Evolutionary conservation across 2,113 vertebrate species (phyloP).

Genomic region (Spermophilus dauricus): DNA sequence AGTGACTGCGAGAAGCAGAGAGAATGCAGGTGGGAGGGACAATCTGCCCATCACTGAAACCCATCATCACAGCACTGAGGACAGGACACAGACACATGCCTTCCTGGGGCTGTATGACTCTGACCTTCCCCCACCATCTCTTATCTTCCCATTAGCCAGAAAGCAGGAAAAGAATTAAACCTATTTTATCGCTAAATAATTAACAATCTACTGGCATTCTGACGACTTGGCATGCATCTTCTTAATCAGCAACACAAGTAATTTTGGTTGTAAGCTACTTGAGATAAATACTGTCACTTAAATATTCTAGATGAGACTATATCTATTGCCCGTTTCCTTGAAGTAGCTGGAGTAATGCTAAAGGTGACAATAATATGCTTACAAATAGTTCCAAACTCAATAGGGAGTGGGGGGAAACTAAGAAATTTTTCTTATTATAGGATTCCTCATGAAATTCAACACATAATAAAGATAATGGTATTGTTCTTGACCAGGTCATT

Average conservation of each 20-base stretch:
- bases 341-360: not conserved
- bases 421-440: not conserved
- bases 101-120: not conserved
- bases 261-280: slow-evolving; percentile 64
- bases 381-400: not conserved
- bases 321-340: not conserved
- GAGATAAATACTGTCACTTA: slow-evolving; percentile 66
- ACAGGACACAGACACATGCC: not conserved
- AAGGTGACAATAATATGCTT: not conserved
- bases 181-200: slow-evolving; percentile 70
- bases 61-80: not conserved
- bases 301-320: slow-evolving; percentile 12
- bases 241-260: slow-evolving; percentile 60
- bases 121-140: not conserved
- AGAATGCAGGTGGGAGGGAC: not conserved
- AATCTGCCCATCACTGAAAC: not conserved
- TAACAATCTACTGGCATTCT: slow-evolving; percentile 44
- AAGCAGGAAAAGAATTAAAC: slow-evolving; percentile 38
- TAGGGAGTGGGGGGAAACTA: not conserved
- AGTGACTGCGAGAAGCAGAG: not conserved
- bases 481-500: not conserved
- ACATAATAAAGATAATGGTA: too few species aligned
- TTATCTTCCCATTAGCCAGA: slow-evolving; percentile 48
- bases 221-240: slow-evolving; percentile 50
- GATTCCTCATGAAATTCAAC: not conserved